phyloP scores from a whole-genome alignment of 2,888 invertebrate species.

The Drosophila lutescens region DNA sequence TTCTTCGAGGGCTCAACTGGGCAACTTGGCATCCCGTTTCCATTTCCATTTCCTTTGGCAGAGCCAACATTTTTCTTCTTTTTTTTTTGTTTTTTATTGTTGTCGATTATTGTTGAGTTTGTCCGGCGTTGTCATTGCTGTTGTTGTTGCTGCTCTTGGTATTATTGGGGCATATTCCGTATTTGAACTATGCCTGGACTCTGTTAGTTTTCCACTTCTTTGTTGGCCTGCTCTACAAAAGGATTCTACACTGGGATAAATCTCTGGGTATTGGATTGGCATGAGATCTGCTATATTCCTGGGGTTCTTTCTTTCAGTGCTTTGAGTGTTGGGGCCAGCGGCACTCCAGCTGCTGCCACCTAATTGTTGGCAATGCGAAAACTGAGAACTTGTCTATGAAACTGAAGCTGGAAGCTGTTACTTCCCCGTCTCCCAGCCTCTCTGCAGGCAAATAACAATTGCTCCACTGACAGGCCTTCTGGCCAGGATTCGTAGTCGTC shows the following conservation, averaged over 20 bases:
- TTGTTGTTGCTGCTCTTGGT: neutral
- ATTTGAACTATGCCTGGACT: conserved; percentile 40
- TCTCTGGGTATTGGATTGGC: neutral
- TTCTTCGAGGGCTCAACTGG: conserved; percentile 36
- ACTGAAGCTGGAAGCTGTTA: conserved; percentile 38
- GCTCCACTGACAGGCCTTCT: conserved; percentile 64
- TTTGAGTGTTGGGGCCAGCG: conserved; percentile 2
- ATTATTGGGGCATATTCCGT: conserved; percentile 19
- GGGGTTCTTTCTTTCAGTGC: conserved; percentile 28
- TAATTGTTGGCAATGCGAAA: conserved; percentile 76
- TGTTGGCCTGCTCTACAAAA: conserved; percentile 7
- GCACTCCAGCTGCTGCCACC: conserved; percentile 58
- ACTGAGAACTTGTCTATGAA: conserved; percentile 63
- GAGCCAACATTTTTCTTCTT: conserved; percentile 28
- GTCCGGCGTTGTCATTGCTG: conserved; percentile 24
- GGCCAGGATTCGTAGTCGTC: conserved; percentile 31
- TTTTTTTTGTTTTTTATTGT: conserved; percentile 56
- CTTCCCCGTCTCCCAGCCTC: conserved; percentile 1
- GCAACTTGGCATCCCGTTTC: conserved; percentile 17
- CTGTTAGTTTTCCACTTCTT: conserved; percentile 41
- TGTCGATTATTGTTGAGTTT: conserved; percentile 64
- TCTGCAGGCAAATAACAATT: conserved; percentile 71
- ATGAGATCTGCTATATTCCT: neutral
- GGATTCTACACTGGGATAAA: conserved; percentile 15
- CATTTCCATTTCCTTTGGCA: conserved; percentile 29